These are phyloP conservation scores for Psittacula derbiana DNA, from an alignment of 2,797 vertebrate genomes.

Conservation along the genomic window DNA sequence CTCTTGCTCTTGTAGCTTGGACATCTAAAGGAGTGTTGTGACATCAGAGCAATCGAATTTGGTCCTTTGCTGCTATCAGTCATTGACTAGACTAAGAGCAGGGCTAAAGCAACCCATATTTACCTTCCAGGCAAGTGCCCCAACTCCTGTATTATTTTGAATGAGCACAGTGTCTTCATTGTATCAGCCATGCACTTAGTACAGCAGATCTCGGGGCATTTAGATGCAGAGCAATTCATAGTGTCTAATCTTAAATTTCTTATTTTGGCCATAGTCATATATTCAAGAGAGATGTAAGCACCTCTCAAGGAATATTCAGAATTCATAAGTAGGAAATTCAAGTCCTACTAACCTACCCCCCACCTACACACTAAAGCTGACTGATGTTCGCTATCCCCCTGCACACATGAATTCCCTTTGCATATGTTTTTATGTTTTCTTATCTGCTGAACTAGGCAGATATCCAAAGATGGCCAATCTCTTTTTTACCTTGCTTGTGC, in stretches of 20 bases:
- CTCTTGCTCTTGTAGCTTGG: not conserved
- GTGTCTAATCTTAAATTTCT: rapidly evolving
- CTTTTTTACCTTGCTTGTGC: not conserved
- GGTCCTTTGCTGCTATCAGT: not conserved
- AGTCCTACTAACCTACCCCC: not conserved
- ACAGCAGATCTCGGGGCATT: not conserved
- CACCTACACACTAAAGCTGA: not conserved
- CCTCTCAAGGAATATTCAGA: not conserved
- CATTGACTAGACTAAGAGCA: not conserved
- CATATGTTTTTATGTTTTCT: not conserved
- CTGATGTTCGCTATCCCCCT: not conserved
- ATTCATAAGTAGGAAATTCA: not conserved
- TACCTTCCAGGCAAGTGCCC: not conserved
- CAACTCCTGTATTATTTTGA: not conserved
- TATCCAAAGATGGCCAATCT: not conserved
- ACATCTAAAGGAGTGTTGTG: not conserved
- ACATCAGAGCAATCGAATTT: not conserved
- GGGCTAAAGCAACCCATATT: not conserved
- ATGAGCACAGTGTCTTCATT: not conserved
- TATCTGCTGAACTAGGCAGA: not conserved
- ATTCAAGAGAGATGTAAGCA: not conserved
- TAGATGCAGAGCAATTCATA: not conserved
- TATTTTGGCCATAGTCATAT: not conserved
- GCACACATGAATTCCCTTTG: not conserved
- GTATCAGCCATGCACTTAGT: not conserved